A percentile compares a stretch with the other conserved stretches of the same genome.
These are phyloP conservation scores for Lepidonotus clava DNA, from an alignment of 2,888 invertebrate species.

Conservation along the genomic window DNA sequence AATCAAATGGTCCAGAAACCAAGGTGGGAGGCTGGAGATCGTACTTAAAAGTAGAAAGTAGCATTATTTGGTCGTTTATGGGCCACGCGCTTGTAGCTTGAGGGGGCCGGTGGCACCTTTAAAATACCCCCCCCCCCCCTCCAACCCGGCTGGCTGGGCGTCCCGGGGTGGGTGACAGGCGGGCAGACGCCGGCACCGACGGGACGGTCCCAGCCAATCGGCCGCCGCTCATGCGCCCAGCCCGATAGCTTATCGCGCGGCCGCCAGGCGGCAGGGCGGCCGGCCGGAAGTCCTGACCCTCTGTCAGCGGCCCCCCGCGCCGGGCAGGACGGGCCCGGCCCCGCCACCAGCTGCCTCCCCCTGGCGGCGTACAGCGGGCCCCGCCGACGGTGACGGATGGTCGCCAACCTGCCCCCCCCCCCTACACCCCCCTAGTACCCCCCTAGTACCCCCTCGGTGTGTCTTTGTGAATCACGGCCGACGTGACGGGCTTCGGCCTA, in stretches of 20 bases:
- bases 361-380: background rate
- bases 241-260: conserved; percentile 43
- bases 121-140: no score
- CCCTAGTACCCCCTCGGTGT: no score
- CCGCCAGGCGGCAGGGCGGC: background rate
- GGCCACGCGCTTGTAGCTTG: no score
- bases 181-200: background rate
- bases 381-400: background rate
- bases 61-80: no score
- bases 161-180: background rate
- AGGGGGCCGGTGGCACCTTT: no score
- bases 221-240: conserved; percentile 40
- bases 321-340: background rate
- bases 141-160: no score
- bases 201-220: conserved; percentile 50
- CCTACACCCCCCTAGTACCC: no score
- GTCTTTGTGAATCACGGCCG: conserved; percentile 37
- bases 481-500: conserved; percentile 40
- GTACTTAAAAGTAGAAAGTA: no score
- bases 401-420: background rate
- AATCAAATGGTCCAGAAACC: no score
- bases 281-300: background rate
- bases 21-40: no score
- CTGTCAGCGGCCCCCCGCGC: background rate
- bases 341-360: no score